Base-by-base conservation (phyloP, 1,140 invertebrate genomes). In the Capitella teleta region DNA sequence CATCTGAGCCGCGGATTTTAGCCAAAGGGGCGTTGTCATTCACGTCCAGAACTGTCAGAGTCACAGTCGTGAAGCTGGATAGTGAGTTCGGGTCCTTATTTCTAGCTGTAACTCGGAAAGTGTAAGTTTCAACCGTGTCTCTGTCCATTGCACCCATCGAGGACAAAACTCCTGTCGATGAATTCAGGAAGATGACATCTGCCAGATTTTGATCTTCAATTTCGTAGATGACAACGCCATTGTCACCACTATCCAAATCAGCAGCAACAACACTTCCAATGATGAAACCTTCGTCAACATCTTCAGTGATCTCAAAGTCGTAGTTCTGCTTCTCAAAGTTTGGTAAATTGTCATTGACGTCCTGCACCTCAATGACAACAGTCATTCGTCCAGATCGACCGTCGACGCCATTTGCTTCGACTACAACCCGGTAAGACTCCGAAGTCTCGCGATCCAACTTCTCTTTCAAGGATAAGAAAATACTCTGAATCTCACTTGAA, bases 311-410 rank as follows among this genome's bases (percentile, higher is more conserved):
- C 14, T 85, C 85, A 28, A 87, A 85, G 68, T 95, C 85, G 73
- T 96, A 96, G 6, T 83, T 77, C 55, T 84, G 87, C 65, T 92
- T 86, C 60, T 89, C 87, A 72, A 96, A 96, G 47, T 89, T 81
- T 5, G 91, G 91, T 51, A 89, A 86, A 68, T 95, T 95, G 72
- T 97, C 92, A 67, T 97, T 97, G 3, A 93, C 87, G 70, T 97
- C 92, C 6, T 76, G 65, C 1, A 87, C 79, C 72, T 73, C 49
- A 3, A 97, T 78, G 1, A 76, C 76, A 0, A 96, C 83, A 3
- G 78, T 84, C 0, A 86, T 81, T 2, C 81, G 83, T 80, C 55
- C 83, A 34, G 85, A 86, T 26, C 84, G 77, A 0, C 83, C 79
- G 1, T 87, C 87, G 12, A 81, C 82, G 10, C 92, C 92, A 58